Base-by-base conservation (phyloP, 1,140 invertebrate species). In the Antheraea pernyi region DNA sequence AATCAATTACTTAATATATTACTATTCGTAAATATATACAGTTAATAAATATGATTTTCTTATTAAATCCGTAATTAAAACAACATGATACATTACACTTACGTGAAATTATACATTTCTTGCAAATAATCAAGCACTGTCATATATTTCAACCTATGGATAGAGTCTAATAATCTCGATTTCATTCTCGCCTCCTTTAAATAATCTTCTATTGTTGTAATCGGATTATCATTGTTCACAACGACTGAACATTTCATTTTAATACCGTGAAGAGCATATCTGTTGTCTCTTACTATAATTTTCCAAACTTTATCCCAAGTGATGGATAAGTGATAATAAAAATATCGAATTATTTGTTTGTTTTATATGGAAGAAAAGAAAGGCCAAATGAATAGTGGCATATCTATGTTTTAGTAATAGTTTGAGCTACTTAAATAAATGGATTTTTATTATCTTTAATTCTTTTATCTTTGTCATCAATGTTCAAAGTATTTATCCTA, bases 81-180 rank as follows among this genome's bases (percentile, higher is more conserved):
- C 16, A 53, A n/a, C 16, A 53, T 53, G 16, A 13, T 13, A n/a
- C 13, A 30, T 11, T 30, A 9, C 69, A 74, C 73, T 82, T 92
- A 95, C 93, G 92, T 94, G 75, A 94, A 94, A 86, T 95, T 95
- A 75, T 93, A 95, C 83, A 94, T 94, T 74, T 95, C 93, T 68
- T 88, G 86, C 19, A 95, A 89, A 76, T 94, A 93, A 68, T 92
- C 86, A 59, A 95, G 75, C 11, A 95, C 73, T 65, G 86, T 92
- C 76, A 78, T 83, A 69, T 93, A 94, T 78, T 95, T 95, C 74
- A 94, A 94, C 76, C 94, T 93, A 77, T 94, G 93, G 89, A 95
- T 93, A 0, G 94, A 93, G 82, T 96, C 95, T 30, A 95, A 84
- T 79, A 53, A 0, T 16, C 16, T 53, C 94, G 88, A 11, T 82